Base-by-base conservation (phyloP, 1,140 invertebrate species). In the Amyelois transitella region DNA sequence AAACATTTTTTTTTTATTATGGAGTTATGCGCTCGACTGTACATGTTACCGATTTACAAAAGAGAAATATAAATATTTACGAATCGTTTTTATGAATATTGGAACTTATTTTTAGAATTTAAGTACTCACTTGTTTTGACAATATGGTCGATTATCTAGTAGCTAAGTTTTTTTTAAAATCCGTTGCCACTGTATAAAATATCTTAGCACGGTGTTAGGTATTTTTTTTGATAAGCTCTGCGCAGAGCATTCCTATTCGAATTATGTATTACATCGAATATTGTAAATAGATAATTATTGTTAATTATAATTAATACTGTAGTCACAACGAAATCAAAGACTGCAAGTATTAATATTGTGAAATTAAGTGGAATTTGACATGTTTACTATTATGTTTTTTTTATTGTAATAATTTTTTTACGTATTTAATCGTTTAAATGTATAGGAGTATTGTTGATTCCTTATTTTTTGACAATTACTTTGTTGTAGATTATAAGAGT, bases 321-420 rank as follows among this genome's bases (percentile, higher is more conserved):
- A 85, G 84, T 87, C 84, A 87, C 84, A 87, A 87, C 78, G 81
- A 81, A 84, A 82, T 81, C 79, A 85, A 87, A 87, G 84, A 87
- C 84, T 85, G 84, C 81, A 72, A 78, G 76, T 83, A 74, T 81
- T 79, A 69, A 72, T n/a, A n/a, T n/a, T n/a, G n/a, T n/a, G n/a
- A n/a, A n/a, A n/a, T n/a, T n/a, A n/a, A 62, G 59, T 70, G 62
- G 61, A 66, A 75, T 69, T 77, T 80, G 72, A 82, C 69, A 70
- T 78, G 67, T 74, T 72, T 67, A 69, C 75, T 43, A 56, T 59
- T 60, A 58, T 43, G 47, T 55, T 72, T 65, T 60, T 66, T 64
- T 63, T 76, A 69, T 74, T 79, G 56, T 77, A 74, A 70, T 74
- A 67, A 24, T 73, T 75, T 76, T 55, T 72, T 72, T 75, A 76